Conservation (phyloP, 2,113 vertebrate species). For the Eidolon helvum region DNA sequence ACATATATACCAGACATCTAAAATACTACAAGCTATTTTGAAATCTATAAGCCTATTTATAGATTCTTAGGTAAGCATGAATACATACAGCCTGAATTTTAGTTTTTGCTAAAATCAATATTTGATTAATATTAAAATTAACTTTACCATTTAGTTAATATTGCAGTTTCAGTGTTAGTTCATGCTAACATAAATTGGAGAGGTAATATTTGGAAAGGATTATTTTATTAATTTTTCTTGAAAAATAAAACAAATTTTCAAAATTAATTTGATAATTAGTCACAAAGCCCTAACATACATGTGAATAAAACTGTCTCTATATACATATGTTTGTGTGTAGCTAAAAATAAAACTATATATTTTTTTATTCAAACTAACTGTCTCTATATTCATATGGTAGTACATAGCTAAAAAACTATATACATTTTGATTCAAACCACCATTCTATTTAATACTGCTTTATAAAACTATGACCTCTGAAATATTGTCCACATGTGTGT, state of each 20-base stretch:
- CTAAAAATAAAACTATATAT: not conserved
- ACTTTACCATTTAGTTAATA: not conserved
- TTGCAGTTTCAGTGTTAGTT: not conserved
- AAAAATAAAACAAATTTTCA: not conserved
- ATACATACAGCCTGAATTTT: not conserved
- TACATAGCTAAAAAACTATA: not conserved
- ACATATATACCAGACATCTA: not conserved
- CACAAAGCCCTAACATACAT: not conserved
- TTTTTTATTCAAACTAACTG: not conserved
- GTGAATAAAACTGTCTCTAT: not conserved
- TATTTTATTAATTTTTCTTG: not conserved
- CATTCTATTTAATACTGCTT: not conserved
- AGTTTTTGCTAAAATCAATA: constrained; percentile 14
- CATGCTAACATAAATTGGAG: not conserved
- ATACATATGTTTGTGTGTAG: not conserved
- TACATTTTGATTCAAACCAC: not conserved
- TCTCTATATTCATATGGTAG: not conserved
- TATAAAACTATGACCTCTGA: not conserved
- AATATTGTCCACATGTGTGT: not conserved
- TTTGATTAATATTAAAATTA: constrained; percentile 15
- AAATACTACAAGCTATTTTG: not conserved
- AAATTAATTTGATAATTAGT: not conserved
- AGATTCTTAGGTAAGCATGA: not conserved
- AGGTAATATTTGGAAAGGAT: not conserved
- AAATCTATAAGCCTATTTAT: not conserved